Evolutionary conservation across 92 coral and sea anemone species (phyloP), one percentile per base, ranked within the genome.

Genomic region (Ricordea florida): DNA sequence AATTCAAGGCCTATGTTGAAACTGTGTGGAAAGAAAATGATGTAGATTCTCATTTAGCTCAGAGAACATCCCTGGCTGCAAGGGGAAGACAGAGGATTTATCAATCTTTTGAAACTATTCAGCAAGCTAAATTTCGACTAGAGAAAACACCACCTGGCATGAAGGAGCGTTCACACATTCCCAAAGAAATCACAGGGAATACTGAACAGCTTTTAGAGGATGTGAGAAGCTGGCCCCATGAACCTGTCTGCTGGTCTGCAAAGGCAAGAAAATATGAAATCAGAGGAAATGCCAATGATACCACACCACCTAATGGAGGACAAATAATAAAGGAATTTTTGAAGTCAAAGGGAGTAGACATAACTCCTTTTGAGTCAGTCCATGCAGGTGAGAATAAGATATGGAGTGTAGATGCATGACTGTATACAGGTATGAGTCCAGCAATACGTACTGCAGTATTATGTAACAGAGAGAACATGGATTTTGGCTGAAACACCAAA

Each of bases 1-100:
- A 59, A 78, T 78, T 78, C 37, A 78, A 78, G 56, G 26, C 27
- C 14, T 33, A 30, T 7, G 66, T 75, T 38, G 82, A 75, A 62
- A 18, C 50, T 17, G 42, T 46, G 25, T 46, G 72, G 72, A 30
- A 32, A n/a, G 41, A 46, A 6, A 74, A 42, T 27, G 70, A 73
- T 45, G 80, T 31, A 2, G 61, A 74, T 15, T 29, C 55, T 31
- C 81, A 74, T 30, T 36, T 61, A 10, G 62, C 82, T 31, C 73
- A 75, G 34, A 47, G 73, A 45, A 33, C 62, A 43, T 26, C 64
- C 4, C 62, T 62, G 36, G 24, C 71, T 30, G 18, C 48, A 20
- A 74, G 81, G 27, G 61, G 10, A 16, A 40, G 46, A 24, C 81
- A 74, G 24, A 30, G 71, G 33, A 18, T 46, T 15, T 1, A 72